Base-by-base conservation (phyloP, 2,113 vertebrate genomes). In the Mirounga angustirostris region DNA sequence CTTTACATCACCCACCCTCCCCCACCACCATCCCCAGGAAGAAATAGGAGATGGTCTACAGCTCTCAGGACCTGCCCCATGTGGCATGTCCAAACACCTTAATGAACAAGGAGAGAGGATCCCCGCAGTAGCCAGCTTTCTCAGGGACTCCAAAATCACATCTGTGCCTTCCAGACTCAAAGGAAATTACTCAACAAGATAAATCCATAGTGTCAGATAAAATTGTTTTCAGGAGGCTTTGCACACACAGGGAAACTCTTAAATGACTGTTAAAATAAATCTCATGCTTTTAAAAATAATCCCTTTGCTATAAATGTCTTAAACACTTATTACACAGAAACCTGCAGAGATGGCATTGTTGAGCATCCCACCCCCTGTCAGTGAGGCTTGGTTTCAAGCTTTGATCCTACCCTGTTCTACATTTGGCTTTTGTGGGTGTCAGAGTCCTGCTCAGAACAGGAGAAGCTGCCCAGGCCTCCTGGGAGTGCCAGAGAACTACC, bases 181-280 rank as follows among this genome's bases (percentile, higher is more conserved):
- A 97, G 86, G 90, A 96, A 95, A 97, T 94, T 87, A 92, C 43
- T 98, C 94, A 94, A 92, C 76, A 95, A 95, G 85, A 96, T 91
- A 95, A 98, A 97, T 88, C 85, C 40, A 2, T 16, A 52, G 84
- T 93, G 96, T 96, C 97, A 97, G 94, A 82, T 82, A 61, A 95
- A 97, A 94, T 63, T 89, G 89, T 96, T 94, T 95, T 92, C 88
- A 58, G 88, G 80, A 88, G 65, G 33, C 94, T 95, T 88, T 87
- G 54, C 76, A 97, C 96, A 94, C 63, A 82, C 2, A 90, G 56
- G 88, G 71, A 65, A 95, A 82, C 71, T 82, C 96, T 97, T 95
- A 85, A 85, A 93, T 40, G 58, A 50, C 92, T 97, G 63, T 96
- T 97, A 82, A 97, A 98, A 97, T 92, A 96, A 95, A 97, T 89